Conservation (phyloP, 2,113 vertebrate species). For the Calidris pugnax region DNA sequence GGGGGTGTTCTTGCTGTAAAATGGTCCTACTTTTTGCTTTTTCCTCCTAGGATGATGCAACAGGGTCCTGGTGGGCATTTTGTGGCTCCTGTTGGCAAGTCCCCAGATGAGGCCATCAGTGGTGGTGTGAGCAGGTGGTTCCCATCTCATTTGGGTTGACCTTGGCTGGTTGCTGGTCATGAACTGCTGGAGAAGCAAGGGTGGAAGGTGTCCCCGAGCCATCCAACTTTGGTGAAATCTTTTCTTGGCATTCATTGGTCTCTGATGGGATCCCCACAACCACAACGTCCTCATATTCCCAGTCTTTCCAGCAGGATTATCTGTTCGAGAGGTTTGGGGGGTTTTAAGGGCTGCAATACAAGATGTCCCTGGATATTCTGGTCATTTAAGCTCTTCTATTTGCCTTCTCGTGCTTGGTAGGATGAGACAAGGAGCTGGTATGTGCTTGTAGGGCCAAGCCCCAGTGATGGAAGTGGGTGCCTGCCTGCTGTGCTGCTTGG, state of each 20-base stretch:
- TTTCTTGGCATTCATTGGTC: not conserved
- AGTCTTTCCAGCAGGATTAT: not conserved
- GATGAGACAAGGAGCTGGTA: not conserved
- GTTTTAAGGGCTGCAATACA: not conserved
- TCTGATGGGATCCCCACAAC: not conserved
- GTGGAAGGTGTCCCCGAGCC: not conserved
- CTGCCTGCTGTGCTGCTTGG: too few species aligned
- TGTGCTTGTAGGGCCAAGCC: too few species aligned
- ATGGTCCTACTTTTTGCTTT: not conserved
- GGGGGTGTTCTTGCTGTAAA: not conserved
- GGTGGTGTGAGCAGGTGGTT: not conserved
- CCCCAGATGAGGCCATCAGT: accelerated
- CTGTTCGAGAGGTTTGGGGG: not conserved
- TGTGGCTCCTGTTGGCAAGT: not conserved
- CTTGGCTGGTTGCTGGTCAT: not conserved
- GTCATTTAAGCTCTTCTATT: not conserved
- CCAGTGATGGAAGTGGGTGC: too few species aligned
- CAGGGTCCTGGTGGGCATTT: not conserved
- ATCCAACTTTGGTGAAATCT: accelerated
- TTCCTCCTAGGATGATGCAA: not conserved
- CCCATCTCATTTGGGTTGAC: not conserved
- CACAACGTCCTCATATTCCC: not conserved
- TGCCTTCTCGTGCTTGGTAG: not conserved
- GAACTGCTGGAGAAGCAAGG: not conserved
- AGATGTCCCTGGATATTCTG: not conserved